These are phyloP conservation scores for Magallana gigas DNA, from an alignment of 1,140 invertebrate species.

Conservation along the genomic window DNA sequence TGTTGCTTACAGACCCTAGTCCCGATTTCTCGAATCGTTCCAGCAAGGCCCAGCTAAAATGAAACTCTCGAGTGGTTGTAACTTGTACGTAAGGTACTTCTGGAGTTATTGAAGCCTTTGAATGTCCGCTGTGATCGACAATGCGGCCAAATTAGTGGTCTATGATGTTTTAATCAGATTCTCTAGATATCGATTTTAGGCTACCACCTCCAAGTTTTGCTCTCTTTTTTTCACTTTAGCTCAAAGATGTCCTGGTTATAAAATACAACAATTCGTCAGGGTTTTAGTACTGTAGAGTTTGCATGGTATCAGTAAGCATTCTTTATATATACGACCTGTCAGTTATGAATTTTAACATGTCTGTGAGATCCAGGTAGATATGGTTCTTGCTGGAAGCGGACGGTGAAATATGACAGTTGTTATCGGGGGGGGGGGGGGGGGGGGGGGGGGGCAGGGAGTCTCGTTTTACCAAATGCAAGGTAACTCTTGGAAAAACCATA, in stretches of 20 bases:
- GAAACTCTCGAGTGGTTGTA: constrained; percentile 1
- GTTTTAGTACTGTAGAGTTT: background rate
- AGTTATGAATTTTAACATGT: background rate
- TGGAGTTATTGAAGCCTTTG: background rate
- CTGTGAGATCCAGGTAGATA: background rate
- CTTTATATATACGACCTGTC: constrained; percentile 2
- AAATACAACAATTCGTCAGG: background rate
- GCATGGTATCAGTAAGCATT: background rate
- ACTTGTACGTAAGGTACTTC: background rate
- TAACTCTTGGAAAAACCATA: too few relatives aligned
- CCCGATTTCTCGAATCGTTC: background rate
- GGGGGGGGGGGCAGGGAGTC: too few relatives aligned
- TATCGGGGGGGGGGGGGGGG: too few relatives aligned
- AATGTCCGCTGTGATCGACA: background rate
- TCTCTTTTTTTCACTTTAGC: background rate
- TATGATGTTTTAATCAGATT: background rate
- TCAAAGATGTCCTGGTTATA: background rate
- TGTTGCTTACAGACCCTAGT: background rate
- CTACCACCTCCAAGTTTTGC: background rate
- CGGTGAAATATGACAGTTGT: background rate
- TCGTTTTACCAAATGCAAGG: too few relatives aligned
- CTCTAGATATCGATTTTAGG: background rate
- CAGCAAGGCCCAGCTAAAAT: background rate
- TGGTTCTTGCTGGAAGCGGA: background rate
- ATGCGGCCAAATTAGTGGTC: background rate